Base-by-base conservation (phyloP, 2,888 invertebrate genomes). In the Sphaeridia pumilis region DNA sequence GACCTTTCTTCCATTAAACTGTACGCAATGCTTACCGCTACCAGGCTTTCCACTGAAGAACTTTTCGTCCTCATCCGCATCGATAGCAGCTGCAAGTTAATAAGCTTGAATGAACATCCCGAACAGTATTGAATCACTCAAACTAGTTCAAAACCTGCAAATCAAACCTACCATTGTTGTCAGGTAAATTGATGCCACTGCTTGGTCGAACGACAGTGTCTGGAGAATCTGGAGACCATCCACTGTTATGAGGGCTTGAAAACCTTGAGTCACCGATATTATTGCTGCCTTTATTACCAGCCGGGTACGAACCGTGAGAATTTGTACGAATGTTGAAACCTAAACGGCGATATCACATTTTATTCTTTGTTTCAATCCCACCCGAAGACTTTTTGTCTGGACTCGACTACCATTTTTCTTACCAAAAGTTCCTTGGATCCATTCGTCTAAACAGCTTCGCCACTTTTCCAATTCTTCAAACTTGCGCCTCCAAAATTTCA, bases 201-300 rank as follows among this genome's bases (percentile, higher is more conserved):
- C 38, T 17, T 5, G 38, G 5, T 35, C 31, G 27, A 14, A 43
- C 17, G 2, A 45, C 34, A 5, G 45, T 12, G 28, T 51, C 51
- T 2, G 51, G 44, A 4, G 50, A 51, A 35, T 51, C 51, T 17
- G 51, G 51, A 22, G 46, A 46, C 51, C 51, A 51, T 10, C 51
- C 51, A n/a, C n/a, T n/a, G n/a, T 51, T 51, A 17, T 38, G 35
- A 2, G 46, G 45, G 24, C 46, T 46, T 25, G 46, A 26, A 7
- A 47, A 47, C 20, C 12, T 21, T 22, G 36, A 36, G 21, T 31
- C 38, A 38, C 38, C 20, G 5, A 38, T 5, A 38, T 38, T 38
- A 17, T 20, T 20, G 12, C 17, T 17, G 20, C 38, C 17, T 17
- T 38, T 38, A 38, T 17, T 38, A 20, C 38, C 38, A 38, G 10